Conservation (phyloP, 2,888 invertebrate species). For the Leptopilina drosophilae region DNA sequence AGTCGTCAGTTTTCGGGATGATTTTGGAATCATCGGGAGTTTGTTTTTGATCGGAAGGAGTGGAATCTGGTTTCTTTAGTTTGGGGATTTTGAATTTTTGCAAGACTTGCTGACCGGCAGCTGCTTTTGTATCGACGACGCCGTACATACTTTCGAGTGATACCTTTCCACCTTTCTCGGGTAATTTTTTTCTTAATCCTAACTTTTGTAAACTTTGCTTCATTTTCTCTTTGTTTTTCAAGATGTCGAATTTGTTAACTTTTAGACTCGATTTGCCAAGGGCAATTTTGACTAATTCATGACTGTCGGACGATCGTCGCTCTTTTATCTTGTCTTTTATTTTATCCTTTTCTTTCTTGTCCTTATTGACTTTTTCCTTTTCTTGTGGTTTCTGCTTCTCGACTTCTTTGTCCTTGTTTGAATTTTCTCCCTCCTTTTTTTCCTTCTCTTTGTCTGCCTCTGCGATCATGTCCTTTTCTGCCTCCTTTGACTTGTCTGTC, state of each 20-base stretch:
- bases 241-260: neutral
- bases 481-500: neutral
- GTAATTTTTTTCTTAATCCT: conserved; percentile 45
- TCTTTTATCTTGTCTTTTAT: conserved; percentile 38
- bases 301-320: conserved; percentile 27
- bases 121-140: conserved; percentile 72
- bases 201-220: conserved; percentile 56
- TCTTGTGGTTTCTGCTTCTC: neutral
- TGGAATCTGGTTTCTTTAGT: conserved; percentile 72
- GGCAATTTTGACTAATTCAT: conserved; percentile 11
- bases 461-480: neutral
- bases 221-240: conserved; percentile 45
- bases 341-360: conserved; percentile 18
- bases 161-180: conserved; percentile 65
- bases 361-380: conserved; percentile 13
- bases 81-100: conserved; percentile 80
- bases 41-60: conserved; percentile 39
- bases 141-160: conserved; percentile 78
- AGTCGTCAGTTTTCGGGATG: conserved; percentile 61
- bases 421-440: neutral
- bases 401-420: conserved; percentile 2
- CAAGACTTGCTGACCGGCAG: conserved; percentile 77
- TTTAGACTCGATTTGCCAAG: neutral
- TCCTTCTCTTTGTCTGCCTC: conserved; percentile 21
- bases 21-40: conserved; percentile 47